phyloP scores from a whole-genome alignment of 1,140 invertebrate species.

The Bombyx mandarina region DNA sequence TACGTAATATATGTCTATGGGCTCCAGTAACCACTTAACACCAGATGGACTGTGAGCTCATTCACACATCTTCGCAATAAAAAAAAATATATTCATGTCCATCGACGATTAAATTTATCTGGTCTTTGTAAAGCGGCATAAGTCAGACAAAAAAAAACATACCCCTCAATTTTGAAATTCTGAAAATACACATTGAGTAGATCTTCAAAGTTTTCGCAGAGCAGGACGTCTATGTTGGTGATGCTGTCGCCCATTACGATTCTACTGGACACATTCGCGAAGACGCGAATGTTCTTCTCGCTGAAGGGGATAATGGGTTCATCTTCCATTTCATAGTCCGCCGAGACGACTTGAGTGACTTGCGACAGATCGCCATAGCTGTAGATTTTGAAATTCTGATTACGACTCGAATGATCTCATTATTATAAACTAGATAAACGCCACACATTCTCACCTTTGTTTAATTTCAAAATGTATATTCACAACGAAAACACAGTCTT shows the following conservation, averaged over 20 bases:
- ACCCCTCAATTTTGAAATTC: slow-evolving; percentile 78
- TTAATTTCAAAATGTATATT: no score
- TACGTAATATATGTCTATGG: no score
- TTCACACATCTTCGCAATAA: no score
- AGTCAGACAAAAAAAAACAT: slow-evolving; percentile 12
- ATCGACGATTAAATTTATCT: no score
- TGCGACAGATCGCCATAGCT: slow-evolving; percentile 60
- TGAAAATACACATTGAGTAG: slow-evolving; percentile 80
- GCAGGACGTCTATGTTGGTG: slow-evolving; percentile 81
- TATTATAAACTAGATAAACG: no score
- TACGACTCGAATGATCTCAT: no score
- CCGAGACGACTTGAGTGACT: slow-evolving; percentile 62
- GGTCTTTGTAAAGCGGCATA: slow-evolving; percentile 3
- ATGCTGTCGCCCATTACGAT: slow-evolving; percentile 26
- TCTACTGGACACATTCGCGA: slow-evolving; percentile 34
- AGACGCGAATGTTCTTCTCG: slow-evolving; percentile 56
- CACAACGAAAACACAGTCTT: no score
- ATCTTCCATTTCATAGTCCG: slow-evolving; percentile 47
- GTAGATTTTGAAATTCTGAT: background rate
- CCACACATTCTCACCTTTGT: no score
- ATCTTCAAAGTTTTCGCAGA: slow-evolving; percentile 81
- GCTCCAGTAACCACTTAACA: no score
- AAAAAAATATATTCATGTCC: no score
- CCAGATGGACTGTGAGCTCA: no score
- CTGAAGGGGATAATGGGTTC: slow-evolving; percentile 39